Percentiles rank a stretch among this genome's conserved stretches.
phyloP scores from a whole-genome alignment of 2,888 invertebrate species.

The Eristalis tenax region DNA sequence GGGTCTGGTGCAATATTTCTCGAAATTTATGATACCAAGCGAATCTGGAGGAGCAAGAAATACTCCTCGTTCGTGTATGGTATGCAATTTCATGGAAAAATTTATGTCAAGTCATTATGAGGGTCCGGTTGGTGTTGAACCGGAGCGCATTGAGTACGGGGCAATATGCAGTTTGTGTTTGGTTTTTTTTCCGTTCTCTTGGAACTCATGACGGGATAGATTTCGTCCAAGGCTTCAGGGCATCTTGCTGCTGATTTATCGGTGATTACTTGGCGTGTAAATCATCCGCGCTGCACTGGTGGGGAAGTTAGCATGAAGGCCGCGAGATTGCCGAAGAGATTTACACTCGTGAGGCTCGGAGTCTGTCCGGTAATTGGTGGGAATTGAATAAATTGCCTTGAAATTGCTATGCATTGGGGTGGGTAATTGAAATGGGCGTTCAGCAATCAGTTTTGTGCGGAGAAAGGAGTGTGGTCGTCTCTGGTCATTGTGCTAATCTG shows the following conservation, averaged over 20 bases:
- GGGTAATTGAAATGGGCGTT: not conserved
- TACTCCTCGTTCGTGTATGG: constrained; percentile 18
- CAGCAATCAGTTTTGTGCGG: not conserved
- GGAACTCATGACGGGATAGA: constrained; percentile 55
- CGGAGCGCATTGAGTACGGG: constrained; percentile 33
- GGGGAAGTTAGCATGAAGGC: constrained; percentile 10
- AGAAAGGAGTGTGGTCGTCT: not conserved
- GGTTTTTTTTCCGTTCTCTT: constrained; percentile 8
- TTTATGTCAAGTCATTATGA: constrained; percentile 70
- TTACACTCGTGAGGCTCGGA: not conserved
- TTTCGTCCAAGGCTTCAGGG: constrained; percentile 35
- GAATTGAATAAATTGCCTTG: constrained; percentile 14
- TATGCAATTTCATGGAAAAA: constrained; percentile 60
- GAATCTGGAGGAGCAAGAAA: constrained; percentile 40
- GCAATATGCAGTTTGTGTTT: constrained; percentile 50
- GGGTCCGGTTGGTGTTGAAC: constrained; percentile 40
- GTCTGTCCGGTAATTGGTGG: not conserved
- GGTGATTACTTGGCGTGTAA: constrained; percentile 64
- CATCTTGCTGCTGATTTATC: constrained; percentile 56
- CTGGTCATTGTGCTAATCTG: no score
- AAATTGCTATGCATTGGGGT: not conserved
- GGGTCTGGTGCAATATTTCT: constrained; percentile 59
- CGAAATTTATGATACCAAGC: constrained; percentile 55
- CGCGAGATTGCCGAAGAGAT: constrained; percentile 28
- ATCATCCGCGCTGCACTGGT: constrained; percentile 30